Evolutionary conservation across 2,888 invertebrate genomes (phyloP).

Genomic region (Caradrina clavipalpis): DNA sequence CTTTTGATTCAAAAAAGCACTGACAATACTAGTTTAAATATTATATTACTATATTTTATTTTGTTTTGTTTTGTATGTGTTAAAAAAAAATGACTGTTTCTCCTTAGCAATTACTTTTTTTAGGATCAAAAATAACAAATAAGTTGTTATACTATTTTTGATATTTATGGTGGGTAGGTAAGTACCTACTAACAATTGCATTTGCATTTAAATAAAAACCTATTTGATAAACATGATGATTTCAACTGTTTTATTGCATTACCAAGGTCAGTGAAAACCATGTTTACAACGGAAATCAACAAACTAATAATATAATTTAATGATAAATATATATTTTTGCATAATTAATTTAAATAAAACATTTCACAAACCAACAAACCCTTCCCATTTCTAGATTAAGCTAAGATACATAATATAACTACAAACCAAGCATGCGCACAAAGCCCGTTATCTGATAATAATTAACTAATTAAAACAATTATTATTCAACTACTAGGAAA

Average conservation of each 20-base stretch:
- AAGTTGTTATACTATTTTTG: no score
- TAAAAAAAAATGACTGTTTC: no score
- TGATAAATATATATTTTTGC: background rate
- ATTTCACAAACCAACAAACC: conserved; percentile 9
- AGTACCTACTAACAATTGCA: no score
- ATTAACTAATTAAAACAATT: conserved; percentile 49
- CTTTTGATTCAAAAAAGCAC: no score
- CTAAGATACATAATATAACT: conserved; percentile 28
- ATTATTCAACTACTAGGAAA: conserved; percentile 42
- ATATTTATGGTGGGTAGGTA: no score
- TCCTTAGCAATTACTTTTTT: no score
- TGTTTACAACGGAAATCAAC: conserved; percentile 18
- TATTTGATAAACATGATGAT: no score
- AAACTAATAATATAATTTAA: background rate
- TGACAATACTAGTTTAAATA: no score
- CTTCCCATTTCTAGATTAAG: conserved; percentile 18
- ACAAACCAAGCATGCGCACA: conserved; percentile 25
- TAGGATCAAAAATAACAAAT: no score
- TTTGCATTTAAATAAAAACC: no score
- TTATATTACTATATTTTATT: no score
- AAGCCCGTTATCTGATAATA: conserved; percentile 44
- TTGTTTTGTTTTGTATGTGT: no score
- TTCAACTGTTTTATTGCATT: background rate
- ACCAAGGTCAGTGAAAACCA: background rate
- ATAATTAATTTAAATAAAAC: background rate